phyloP scores from a whole-genome alignment of 30 jellyfish, hydroid and myxozoan genomes.

The Rhopilema esculentum region DNA sequence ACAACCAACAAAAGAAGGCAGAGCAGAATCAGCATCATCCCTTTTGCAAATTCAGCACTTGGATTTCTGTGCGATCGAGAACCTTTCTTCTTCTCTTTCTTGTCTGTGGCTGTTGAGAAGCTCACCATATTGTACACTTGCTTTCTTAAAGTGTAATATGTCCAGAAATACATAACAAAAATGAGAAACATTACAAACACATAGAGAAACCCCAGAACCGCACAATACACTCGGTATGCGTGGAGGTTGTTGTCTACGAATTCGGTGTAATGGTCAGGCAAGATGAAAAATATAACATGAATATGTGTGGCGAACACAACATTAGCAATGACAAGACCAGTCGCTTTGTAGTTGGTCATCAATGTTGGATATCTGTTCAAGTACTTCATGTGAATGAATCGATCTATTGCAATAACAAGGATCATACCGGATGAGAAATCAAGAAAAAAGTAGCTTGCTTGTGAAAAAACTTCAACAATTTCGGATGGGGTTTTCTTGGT shows the following conservation, averaged over 20 bases:
- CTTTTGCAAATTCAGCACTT: slow-evolving; percentile 33
- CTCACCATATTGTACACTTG: not conserved
- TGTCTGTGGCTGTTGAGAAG: not conserved
- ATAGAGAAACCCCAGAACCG: not conserved
- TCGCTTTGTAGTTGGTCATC: slow-evolving; percentile 34
- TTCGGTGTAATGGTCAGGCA: not conserved
- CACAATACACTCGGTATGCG: not conserved
- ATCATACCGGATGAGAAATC: not conserved
- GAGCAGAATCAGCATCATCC: slow-evolving; percentile 52
- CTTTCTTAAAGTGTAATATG: not conserved
- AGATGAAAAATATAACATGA: no score
- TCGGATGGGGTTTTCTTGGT: no score
- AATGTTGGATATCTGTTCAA: slow-evolving; percentile 8
- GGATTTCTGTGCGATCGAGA: not conserved
- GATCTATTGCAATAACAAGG: slow-evolving; percentile 34
- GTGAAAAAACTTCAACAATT: not conserved
- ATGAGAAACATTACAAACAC: not conserved
- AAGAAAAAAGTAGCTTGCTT: not conserved
- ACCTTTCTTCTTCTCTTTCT: not conserved
- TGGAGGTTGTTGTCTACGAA: not conserved
- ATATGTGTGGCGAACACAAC: slow-evolving; percentile 2
- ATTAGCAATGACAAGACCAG: not conserved
- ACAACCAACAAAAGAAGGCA: slow-evolving; percentile 10
- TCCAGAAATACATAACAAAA: not conserved
- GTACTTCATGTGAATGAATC: slow-evolving; percentile 54